A percentile compares a stretch with the other conserved stretches of the same genome.
Evolutionary conservation across 1,140 invertebrate species (phyloP).

Genomic region (Formica selysi): DNA sequence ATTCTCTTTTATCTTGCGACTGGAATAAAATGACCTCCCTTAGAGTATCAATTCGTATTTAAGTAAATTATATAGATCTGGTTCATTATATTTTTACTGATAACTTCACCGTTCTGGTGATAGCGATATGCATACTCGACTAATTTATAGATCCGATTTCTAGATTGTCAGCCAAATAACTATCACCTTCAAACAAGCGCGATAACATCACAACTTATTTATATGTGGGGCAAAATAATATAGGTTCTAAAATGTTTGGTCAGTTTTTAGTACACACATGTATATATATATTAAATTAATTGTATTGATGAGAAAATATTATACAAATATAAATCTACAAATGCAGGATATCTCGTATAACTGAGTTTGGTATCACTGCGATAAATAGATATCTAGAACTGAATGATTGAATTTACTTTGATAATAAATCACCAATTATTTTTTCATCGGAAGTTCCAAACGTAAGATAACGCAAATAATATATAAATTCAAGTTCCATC

Average conservation of each 20-base stretch:
- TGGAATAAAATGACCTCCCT: background rate
- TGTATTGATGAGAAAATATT: background rate
- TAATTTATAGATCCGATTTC: background rate
- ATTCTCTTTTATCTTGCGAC: background rate
- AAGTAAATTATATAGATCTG: background rate
- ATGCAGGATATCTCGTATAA: background rate
- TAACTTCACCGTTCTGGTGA: background rate
- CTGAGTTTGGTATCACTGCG: background rate
- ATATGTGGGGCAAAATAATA: background rate
- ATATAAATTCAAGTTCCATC: constrained; percentile 1
- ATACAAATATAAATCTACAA: background rate
- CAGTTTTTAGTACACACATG: background rate
- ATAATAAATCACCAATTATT: constrained; percentile 1
- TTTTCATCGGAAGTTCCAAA: background rate
- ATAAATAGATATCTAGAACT: background rate
- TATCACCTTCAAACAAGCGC: background rate
- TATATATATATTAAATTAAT: background rate
- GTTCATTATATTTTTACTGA: background rate
- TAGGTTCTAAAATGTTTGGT: background rate
- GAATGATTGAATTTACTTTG: background rate
- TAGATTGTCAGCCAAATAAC: constrained; percentile 7
- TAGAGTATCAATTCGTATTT: background rate
- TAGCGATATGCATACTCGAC: background rate
- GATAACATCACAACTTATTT: background rate
- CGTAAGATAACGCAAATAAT: background rate